Evolutionary conservation across 2,797 vertebrate genomes (phyloP).

Genomic region (Gila robusta): DNA sequence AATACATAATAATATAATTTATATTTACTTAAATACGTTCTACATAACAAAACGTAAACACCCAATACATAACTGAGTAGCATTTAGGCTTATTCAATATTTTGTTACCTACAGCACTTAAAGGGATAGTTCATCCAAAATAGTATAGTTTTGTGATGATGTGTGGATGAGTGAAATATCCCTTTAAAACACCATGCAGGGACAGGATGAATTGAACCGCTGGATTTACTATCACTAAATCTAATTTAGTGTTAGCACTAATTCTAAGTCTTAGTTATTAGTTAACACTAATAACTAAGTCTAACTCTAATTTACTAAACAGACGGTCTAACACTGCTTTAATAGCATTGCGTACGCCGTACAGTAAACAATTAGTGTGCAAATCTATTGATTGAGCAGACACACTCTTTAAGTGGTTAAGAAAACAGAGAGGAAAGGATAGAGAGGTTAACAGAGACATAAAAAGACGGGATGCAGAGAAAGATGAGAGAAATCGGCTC

Average conservation of each 20-base stretch:
- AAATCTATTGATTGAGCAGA: not conserved
- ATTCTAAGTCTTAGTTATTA: too few species aligned
- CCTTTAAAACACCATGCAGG: not conserved
- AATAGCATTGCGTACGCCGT: not conserved
- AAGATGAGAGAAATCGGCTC: slow-evolving; percentile 23
- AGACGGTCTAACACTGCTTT: not conserved
- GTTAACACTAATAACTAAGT: too few species aligned
- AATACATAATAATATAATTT: not conserved
- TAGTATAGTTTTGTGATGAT: not conserved
- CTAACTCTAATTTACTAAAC: not conserved
- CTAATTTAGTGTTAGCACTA: too few species aligned
- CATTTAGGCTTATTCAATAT: not conserved
- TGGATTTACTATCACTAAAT: not conserved
- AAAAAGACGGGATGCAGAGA: slow-evolving; percentile 16
- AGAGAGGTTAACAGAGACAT: slow-evolving; percentile 33
- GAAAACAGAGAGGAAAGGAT: not conserved
- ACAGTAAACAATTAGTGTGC: not conserved
- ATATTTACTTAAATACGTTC: not conserved
- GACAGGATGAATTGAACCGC: not conserved
- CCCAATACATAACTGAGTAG: not conserved
- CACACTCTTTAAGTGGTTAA: not conserved
- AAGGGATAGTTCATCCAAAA: not conserved
- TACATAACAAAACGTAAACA: not conserved
- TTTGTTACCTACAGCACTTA: not conserved
- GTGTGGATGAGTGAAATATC: not conserved